Conservation (phyloP, 2,797 vertebrate species). For the Ataeniobius toweri region DNA sequence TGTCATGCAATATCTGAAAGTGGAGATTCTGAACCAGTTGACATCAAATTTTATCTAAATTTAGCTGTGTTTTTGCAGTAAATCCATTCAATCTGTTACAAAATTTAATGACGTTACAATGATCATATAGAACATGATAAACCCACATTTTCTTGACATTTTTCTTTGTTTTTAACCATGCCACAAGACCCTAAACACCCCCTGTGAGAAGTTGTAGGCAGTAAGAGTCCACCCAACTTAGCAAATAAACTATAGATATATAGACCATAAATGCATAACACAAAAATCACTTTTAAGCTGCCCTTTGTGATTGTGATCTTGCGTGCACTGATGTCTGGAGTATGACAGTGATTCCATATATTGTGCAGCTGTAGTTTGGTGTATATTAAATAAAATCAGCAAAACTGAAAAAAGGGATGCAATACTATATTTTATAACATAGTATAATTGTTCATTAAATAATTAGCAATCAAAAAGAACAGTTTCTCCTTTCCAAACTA, state of each 20-base stretch:
- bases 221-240: not conserved
- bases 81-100: too few species aligned
- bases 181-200: too few species aligned
- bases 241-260: not conserved
- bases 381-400: not conserved
- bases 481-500: not conserved
- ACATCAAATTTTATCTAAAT: too few species aligned
- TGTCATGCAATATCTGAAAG: too few species aligned
- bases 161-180: too few species aligned
- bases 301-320: not conserved
- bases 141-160: too few species aligned
- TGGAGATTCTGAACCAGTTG: too few species aligned
- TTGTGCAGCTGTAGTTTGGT: not conserved
- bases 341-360: not conserved
- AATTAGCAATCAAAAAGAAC: not conserved
- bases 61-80: too few species aligned
- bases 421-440: not conserved
- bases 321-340: not conserved
- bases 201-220: not conserved
- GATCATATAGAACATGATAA: too few species aligned
- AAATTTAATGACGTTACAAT: too few species aligned
- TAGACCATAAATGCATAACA: not conserved
- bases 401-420: not conserved
- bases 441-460: not conserved
- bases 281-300: not conserved